A percentile compares a stretch with the other conserved stretches of the same genome.
phyloP scores from a whole-genome alignment of 2,797 vertebrate species.

The Clarias pachynema region DNA sequence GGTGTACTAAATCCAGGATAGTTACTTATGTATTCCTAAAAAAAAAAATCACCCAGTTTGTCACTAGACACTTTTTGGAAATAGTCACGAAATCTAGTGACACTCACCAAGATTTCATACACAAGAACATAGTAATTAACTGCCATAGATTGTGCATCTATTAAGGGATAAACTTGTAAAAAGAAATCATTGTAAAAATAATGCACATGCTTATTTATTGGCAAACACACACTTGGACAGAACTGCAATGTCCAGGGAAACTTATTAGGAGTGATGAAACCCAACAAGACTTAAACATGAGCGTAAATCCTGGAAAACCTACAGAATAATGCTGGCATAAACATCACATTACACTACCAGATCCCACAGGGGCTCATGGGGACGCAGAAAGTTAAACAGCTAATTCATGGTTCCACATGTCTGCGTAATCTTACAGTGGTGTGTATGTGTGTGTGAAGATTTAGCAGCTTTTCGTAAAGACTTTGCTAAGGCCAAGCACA shows the following conservation, averaged over 20 bases:
- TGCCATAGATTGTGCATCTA: not conserved
- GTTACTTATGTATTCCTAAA: not conserved
- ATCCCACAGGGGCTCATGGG: not conserved
- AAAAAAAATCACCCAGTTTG: not conserved
- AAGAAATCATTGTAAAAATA: not conserved
- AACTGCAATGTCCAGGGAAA: not conserved
- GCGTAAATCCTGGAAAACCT: not conserved
- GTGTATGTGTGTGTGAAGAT: constrained; percentile 65
- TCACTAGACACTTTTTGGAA: not conserved
- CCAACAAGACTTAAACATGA: not conserved
- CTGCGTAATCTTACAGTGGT: not conserved
- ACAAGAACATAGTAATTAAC: not conserved
- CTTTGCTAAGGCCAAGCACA: constrained; percentile 87
- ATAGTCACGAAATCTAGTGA: not conserved
- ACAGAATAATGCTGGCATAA: not conserved
- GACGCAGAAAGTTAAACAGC: not conserved
- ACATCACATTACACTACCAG: not conserved
- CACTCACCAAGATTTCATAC: not conserved
- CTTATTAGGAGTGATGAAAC: not conserved
- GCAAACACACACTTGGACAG: not conserved
- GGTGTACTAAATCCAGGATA: not conserved
- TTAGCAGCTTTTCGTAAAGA: constrained; percentile 85
- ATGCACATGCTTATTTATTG: not conserved
- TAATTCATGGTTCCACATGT: not conserved
- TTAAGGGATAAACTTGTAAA: not conserved